These are phyloP conservation scores for Erythrolamprus reginae DNA, from an alignment of 2,113 vertebrate genomes.

Conservation along the genomic window DNA sequence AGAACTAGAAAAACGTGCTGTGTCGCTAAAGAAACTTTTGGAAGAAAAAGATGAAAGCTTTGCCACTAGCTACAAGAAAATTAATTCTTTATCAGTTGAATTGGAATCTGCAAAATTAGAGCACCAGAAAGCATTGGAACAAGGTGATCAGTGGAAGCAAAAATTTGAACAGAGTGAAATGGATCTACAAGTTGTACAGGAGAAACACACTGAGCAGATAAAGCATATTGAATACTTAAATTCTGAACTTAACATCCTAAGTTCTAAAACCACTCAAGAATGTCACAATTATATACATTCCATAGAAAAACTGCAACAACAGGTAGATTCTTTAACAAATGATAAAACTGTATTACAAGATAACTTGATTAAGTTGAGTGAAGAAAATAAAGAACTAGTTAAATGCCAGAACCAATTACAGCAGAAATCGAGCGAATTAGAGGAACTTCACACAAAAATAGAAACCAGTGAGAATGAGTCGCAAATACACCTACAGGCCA, in stretches of 20 bases:
- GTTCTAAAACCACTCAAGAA: constrained; percentile 66
- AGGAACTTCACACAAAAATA: constrained; percentile 64
- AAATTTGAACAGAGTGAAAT: constrained; percentile 73
- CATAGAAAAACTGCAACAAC: constrained; percentile 54
- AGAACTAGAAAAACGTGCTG: constrained; percentile 55
- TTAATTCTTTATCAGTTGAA: constrained; percentile 65
- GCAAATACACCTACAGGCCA: constrained; percentile 60
- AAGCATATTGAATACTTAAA: constrained; percentile 62
- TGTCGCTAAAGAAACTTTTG: constrained; percentile 51
- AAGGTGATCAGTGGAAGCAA: constrained; percentile 63
- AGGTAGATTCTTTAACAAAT: constrained; percentile 53
- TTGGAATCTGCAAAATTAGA: constrained; percentile 69
- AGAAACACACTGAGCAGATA: constrained; percentile 68
- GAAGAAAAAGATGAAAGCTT: constrained; percentile 70
- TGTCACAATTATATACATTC: constrained; percentile 33
- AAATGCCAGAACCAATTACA: constrained; percentile 46
- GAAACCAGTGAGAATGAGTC: constrained; percentile 64
- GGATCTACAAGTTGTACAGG: constrained; percentile 70
- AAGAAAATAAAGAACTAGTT: constrained; percentile 69
- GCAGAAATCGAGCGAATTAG: constrained; percentile 61
- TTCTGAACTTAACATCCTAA: constrained; percentile 64
- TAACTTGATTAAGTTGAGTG: constrained; percentile 55
- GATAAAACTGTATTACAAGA: constrained; percentile 67
- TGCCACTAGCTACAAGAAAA: constrained; percentile 53
- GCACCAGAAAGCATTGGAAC: constrained; percentile 67